Conservation (phyloP, 2,888 invertebrate species). For the Scaptomyza reducta region DNA sequence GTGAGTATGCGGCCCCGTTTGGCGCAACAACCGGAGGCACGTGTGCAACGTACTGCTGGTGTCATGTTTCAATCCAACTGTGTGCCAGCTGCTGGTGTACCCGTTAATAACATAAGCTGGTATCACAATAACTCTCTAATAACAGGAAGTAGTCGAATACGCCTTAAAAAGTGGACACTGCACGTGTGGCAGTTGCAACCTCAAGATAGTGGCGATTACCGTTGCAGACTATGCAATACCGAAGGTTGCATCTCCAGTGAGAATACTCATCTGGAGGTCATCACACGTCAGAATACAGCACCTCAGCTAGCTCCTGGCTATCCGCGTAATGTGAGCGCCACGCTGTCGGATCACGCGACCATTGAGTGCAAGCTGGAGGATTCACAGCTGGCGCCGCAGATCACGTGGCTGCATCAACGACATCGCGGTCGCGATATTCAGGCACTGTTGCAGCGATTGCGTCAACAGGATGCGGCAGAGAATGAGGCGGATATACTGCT, state of each 20-base stretch:
- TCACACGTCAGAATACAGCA: conserved; percentile 90
- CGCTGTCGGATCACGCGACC: conserved; percentile 88
- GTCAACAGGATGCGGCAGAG: background rate
- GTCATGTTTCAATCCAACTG: conserved; percentile 90
- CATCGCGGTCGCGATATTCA: conserved; percentile 30
- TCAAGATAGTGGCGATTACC: conserved; percentile 94
- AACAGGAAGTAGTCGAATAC: conserved; percentile 73
- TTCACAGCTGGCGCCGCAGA: conserved; percentile 92
- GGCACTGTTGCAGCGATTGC: conserved; percentile 33
- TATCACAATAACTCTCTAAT: conserved; percentile 88
- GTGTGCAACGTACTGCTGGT: conserved; percentile 89
- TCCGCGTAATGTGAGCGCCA: conserved; percentile 92
- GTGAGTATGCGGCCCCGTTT: conserved; percentile 26
- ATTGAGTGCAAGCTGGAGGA: conserved; percentile 88
- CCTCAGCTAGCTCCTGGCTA: conserved; percentile 85
- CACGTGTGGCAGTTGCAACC: conserved; percentile 91
- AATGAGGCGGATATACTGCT: conserved; percentile 34
- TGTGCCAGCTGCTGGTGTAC: conserved; percentile 86
- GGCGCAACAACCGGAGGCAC: conserved; percentile 33
- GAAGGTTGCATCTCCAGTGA: conserved; percentile 89
- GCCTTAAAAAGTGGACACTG: conserved; percentile 89
- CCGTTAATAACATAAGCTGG: conserved; percentile 92
- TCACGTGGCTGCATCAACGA: conserved; percentile 87
- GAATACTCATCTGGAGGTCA: conserved; percentile 89
- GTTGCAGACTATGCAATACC: conserved; percentile 92